These are phyloP conservation scores for Beris chalybata DNA, from an alignment of 2,888 invertebrate species.

Conservation along the genomic window DNA sequence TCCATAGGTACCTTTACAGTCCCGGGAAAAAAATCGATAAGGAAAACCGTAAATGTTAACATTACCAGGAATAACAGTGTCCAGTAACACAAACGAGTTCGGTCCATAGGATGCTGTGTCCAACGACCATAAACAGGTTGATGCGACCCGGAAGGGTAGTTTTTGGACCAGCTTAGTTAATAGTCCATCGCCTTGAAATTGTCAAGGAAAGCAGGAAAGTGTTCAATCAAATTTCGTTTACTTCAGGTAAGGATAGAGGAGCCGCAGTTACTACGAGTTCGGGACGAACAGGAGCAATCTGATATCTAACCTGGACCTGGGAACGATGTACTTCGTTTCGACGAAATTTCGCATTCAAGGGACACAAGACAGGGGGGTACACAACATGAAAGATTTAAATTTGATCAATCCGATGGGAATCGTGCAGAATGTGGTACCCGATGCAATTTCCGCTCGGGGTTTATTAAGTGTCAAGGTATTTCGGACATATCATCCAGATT, in stretches of 20 bases:
- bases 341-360: not conserved
- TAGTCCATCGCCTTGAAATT: slow-evolving; percentile 6
- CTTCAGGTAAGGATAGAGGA: not conserved
- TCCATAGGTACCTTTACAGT: too few species aligned
- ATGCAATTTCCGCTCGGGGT: slow-evolving; percentile 29
- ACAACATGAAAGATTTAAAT: slow-evolving; percentile 27
- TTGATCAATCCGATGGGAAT: slow-evolving; percentile 25
- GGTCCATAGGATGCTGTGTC: too few species aligned
- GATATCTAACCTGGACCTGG: not conserved
- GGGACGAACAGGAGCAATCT: not conserved
- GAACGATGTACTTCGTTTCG: not conserved
- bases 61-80: too few species aligned
- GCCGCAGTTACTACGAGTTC: not conserved
- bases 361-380: not conserved
- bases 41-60: too few species aligned
- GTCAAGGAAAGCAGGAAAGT: not conserved
- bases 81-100: too few species aligned
- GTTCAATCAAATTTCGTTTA: slow-evolving; percentile 4
- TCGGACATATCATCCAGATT: not conserved
- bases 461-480: slow-evolving; percentile 27
- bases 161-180: not conserved
- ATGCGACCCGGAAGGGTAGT: too few species aligned
- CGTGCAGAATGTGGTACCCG: slow-evolving; percentile 19
- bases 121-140: too few species aligned
- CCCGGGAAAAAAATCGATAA: too few species aligned